Conservation (phyloP, 1,140 invertebrate genomes). For the Euschistus heros region DNA sequence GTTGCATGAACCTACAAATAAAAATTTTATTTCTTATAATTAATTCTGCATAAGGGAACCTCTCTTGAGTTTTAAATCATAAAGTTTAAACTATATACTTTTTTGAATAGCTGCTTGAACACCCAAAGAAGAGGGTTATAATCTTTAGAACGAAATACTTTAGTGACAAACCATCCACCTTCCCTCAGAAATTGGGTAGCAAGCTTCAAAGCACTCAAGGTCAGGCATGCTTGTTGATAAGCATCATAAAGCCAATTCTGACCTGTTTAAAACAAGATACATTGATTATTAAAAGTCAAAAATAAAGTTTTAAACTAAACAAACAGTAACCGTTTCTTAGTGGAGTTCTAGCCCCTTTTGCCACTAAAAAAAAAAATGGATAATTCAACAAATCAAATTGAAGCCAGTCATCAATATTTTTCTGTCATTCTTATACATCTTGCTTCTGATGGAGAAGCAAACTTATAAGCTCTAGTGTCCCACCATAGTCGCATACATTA, state of each 20-base stretch:
- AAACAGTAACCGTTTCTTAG: neutral
- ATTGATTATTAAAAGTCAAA: too few species aligned
- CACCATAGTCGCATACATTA: too few species aligned
- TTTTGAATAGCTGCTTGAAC: conserved; percentile 91
- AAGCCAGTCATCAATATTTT: too few species aligned
- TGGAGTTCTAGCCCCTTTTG: too few species aligned
- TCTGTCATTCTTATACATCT: too few species aligned
- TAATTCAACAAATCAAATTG: too few species aligned
- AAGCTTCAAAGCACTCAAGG: conserved; percentile 84
- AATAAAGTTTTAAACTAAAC: too few species aligned
- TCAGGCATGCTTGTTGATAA: conserved; percentile 84
- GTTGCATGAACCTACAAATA: conserved; percentile 72
- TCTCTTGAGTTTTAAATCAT: too few species aligned
- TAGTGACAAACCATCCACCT: conserved; percentile 97
- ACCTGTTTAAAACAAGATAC: conserved; percentile 30
- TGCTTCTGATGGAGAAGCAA: too few species aligned
- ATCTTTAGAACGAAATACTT: conserved; percentile 98
- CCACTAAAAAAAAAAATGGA: too few species aligned
- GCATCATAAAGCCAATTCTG: conserved; percentile 97
- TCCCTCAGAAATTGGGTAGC: conserved; percentile 83
- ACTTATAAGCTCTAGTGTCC: too few species aligned
- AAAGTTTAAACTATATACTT: conserved; percentile 36
- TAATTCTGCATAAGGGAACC: too few species aligned
- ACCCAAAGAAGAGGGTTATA: conserved; percentile 93
- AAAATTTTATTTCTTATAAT: neutral